Base-by-base conservation (phyloP, 2,797 vertebrate species). In the Thaleichthys pacificus region DNA sequence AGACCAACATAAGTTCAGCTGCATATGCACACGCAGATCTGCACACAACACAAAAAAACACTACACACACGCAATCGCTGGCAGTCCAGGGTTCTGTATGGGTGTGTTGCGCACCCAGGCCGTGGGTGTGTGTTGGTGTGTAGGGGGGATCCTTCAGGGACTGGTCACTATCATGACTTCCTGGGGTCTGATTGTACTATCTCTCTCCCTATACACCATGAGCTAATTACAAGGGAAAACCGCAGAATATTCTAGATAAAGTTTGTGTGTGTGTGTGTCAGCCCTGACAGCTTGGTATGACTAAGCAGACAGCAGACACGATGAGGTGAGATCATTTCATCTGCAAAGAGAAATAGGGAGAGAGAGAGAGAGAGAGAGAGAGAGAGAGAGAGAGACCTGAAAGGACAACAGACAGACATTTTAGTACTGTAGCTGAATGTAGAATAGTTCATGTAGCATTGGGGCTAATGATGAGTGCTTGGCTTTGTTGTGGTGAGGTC, bases 251-350 rank as follows among this genome's bases (percentile, higher is more conserved):
- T 74, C 69, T 4, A 76, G 80, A 84, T 82, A 82, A 77, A 63
- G 72, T 80, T 47, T 8, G 82, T 49, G 63, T 80, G 75, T 76
- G 74, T 84, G 63, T 73, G 77, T 68, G 54, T 60, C 11, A 66
- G 35, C 47, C 28, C 62, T n/a, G 62, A 64, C 62, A 64, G 62
- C 30, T 35, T 14, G 28, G 58, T 69, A 79, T 89, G 79, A 86
- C 82, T 78, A 85, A 86, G 57, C 60, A 84, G 87, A 91, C 87
- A 86, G 57, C 60, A 84, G 87, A 90, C 86, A 91, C 58, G 69
- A 84, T 67, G 74, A 15, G 70, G 65, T 89, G 87, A 90, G 83
- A 76, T 87, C 76, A 90, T 77, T 81, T 74, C 72, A 82, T 77
- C 72, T 84, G 63, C 38, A 49, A 47, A 51, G 14, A 26, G 58